Conservation (phyloP, 92 coral and sea anemone species). For the Actinostola sp. region DNA sequence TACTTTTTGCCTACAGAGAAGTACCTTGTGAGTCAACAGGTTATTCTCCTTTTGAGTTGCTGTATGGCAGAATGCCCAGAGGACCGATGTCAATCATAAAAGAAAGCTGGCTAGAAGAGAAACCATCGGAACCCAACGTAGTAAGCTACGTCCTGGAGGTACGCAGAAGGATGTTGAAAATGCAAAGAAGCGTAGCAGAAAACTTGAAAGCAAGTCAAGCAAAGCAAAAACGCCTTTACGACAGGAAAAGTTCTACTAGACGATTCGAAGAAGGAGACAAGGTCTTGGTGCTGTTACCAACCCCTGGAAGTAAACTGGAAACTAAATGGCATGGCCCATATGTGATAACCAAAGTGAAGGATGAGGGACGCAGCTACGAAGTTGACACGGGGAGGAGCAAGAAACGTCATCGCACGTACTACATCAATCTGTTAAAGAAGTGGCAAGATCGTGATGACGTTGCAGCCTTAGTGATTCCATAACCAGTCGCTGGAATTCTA, state of each 20-base stretch:
- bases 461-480: slow-evolving; percentile 21
- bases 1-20: slow-evolving; percentile 44
- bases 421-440: slow-evolving; percentile 40
- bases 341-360: slow-evolving; percentile 16
- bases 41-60: slow-evolving; percentile 59
- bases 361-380: slow-evolving; percentile 26
- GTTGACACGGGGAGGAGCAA: slow-evolving; percentile 29
- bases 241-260: slow-evolving; percentile 12
- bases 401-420: slow-evolving; percentile 27
- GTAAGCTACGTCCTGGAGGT: slow-evolving; percentile 30
- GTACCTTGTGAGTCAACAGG: slow-evolving; percentile 53
- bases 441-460: slow-evolving; percentile 33
- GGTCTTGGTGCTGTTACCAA: slow-evolving; percentile 43
- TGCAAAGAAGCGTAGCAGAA: slow-evolving; percentile 9
- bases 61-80: slow-evolving; percentile 48
- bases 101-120: slow-evolving; percentile 18
- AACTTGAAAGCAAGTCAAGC: slow-evolving; percentile 18
- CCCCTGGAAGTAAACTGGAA: slow-evolving; percentile 44
- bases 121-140: background rate
- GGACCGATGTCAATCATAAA: slow-evolving; percentile 1
- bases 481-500: slow-evolving; percentile 2
- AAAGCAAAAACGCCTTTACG: slow-evolving; percentile 28
- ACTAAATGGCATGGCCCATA: slow-evolving; percentile 60
- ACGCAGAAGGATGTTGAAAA: slow-evolving; percentile 2
- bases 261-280: slow-evolving; percentile 24